Percentiles rank a stretch among this genome's conserved stretches.
Evolutionary conservation across 2,888 invertebrate genomes (phyloP).

Genomic region (Spatulosminthurus flaviceps): DNA sequence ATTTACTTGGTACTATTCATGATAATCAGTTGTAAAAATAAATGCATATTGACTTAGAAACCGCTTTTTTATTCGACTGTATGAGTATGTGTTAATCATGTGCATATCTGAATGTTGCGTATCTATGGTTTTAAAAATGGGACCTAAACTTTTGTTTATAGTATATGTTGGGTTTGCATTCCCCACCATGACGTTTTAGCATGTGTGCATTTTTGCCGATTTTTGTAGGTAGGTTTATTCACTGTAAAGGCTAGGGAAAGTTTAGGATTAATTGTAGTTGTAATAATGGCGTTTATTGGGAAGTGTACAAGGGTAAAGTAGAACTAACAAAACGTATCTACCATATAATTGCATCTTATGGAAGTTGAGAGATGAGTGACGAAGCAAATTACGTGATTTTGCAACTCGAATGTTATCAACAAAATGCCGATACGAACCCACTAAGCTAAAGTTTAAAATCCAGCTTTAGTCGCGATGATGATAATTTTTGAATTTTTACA

Average conservation of each 20-base stretch:
- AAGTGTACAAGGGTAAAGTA: background rate
- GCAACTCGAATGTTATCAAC: background rate
- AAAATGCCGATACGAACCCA: background rate
- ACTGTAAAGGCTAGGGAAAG: background rate
- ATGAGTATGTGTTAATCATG: background rate
- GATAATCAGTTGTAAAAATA: constrained; percentile 24
- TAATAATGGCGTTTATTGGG: background rate
- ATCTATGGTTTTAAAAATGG: background rate
- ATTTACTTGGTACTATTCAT: background rate
- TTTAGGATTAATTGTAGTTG: background rate
- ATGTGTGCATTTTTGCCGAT: background rate
- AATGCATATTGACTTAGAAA: constrained; percentile 22
- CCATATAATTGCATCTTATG: background rate
- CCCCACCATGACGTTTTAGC: constrained; percentile 1
- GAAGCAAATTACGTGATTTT: constrained; percentile 1
- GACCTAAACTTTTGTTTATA: constrained; percentile 1
- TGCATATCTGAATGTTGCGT: background rate
- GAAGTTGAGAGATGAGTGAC: constrained; percentile 25
- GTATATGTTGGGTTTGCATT: constrained; percentile 12
- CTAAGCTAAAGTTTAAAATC: background rate
- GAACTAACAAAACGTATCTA: background rate
- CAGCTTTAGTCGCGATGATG: background rate
- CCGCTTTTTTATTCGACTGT: background rate
- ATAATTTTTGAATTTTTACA: constrained; percentile 7
- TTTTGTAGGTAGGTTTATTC: background rate